A percentile compares a stretch with the other conserved stretches of the same genome.
phyloP scores from a whole-genome alignment of 1,140 invertebrate species.

The Diplogasteroides magnus region DNA sequence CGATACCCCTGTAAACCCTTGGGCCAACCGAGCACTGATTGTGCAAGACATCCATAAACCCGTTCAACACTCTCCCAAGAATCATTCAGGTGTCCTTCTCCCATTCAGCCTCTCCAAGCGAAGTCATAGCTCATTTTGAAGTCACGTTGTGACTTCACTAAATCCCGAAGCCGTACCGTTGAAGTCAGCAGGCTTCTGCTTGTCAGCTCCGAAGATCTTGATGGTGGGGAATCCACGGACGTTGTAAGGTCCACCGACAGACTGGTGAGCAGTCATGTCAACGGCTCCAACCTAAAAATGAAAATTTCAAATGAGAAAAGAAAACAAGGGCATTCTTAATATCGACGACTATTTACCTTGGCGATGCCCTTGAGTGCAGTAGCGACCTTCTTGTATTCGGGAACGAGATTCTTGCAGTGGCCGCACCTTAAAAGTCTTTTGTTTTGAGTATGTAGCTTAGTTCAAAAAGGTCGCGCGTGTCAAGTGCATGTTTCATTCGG shows the following conservation, averaged over 20 bases:
- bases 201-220: slow-evolving; percentile 84
- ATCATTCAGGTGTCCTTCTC: not conserved
- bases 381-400: slow-evolving; percentile 82
- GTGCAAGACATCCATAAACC: not conserved
- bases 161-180: slow-evolving; percentile 61
- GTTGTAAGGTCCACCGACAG: slow-evolving; percentile 72
- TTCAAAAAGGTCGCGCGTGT: too few relatives aligned
- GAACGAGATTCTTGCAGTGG: slow-evolving; percentile 59
- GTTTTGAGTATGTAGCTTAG: not conserved
- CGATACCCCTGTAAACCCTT: slow-evolving; percentile 4
- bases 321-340: slow-evolving; percentile 84
- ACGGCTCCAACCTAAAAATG: slow-evolving; percentile 66
- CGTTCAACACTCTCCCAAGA: not conserved
- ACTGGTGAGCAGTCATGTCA: slow-evolving; percentile 81
- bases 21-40: not conserved
- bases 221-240: slow-evolving; percentile 90
- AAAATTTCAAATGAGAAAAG: slow-evolving; percentile 61
- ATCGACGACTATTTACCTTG: slow-evolving; percentile 70
- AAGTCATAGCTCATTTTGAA: too few relatives aligned
- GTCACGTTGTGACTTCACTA: slow-evolving; percentile 7
- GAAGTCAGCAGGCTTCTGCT: slow-evolving; percentile 79
- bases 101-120: too few relatives aligned
- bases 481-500: too few relatives aligned
- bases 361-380: slow-evolving; percentile 81
- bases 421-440: slow-evolving; percentile 59